phyloP scores from a whole-genome alignment of 1,140 invertebrate species.

The Copidosoma floridanum region DNA sequence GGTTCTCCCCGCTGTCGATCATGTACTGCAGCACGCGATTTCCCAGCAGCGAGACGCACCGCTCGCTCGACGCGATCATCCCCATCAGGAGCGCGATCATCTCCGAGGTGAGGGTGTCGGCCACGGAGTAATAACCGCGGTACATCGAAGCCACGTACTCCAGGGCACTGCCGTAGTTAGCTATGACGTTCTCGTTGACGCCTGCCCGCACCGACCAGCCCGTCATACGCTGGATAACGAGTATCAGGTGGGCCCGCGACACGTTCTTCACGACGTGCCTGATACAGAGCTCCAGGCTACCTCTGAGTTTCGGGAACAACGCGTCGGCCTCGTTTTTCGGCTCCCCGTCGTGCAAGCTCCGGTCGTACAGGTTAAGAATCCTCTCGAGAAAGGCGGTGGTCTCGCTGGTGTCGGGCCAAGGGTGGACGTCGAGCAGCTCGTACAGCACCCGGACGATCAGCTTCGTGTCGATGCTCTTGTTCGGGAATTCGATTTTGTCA shows the following conservation, averaged over 20 bases:
- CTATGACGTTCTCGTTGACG: conserved; percentile 34
- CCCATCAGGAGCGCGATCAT: conserved; percentile 53
- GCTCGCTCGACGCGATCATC: conserved; percentile 53
- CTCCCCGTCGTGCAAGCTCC: conserved; percentile 45
- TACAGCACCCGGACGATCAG: too few relatives aligned
- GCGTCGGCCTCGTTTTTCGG: too few relatives aligned
- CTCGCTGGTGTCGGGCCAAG: conserved; percentile 54
- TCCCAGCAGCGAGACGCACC: conserved; percentile 55
- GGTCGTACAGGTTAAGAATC: conserved; percentile 54
- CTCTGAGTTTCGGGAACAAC: conserved; percentile 28
- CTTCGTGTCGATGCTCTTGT: too few relatives aligned
- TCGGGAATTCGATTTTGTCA: conserved; percentile 34
- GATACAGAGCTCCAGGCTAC: conserved; percentile 50
- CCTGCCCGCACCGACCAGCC: conserved; percentile 42
- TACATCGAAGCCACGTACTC: conserved; percentile 57
- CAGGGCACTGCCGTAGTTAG: conserved; percentile 54
- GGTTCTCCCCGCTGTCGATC: conserved; percentile 58
- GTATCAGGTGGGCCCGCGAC: conserved; percentile 46
- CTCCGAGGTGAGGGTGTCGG: conserved; percentile 49
- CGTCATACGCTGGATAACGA: conserved; percentile 48
- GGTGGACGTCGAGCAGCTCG: conserved; percentile 50
- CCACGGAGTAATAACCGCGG: conserved; percentile 42
- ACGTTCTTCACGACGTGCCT: conserved; percentile 49
- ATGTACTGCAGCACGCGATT: conserved; percentile 58
- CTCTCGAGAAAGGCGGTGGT: conserved; percentile 46